phyloP scores from a whole-genome alignment of 2,113 vertebrate genomes.

The Picathartes gymnocephalus region DNA sequence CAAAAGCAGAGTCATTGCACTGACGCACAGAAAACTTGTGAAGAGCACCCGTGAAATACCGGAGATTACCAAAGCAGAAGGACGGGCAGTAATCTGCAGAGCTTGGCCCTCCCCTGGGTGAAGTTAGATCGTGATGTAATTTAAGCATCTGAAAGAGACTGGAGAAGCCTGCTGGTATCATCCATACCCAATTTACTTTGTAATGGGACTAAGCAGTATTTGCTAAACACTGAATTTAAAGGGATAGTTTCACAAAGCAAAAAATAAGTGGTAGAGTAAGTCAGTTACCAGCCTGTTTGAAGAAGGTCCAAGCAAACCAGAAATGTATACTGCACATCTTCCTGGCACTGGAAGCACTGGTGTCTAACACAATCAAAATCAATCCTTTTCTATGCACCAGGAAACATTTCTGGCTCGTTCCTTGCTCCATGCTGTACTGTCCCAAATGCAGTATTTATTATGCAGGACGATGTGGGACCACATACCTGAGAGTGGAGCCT shows the following conservation, averaged over 20 bases:
- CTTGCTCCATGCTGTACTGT: not conserved
- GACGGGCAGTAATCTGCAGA: not conserved
- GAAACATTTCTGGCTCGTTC: conserved; percentile 1
- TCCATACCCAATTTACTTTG: conserved; percentile 16
- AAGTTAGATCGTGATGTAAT: conserved; percentile 35
- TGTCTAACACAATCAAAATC: conserved; percentile 48
- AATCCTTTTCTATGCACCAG: conserved; percentile 6
- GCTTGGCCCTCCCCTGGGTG: not conserved
- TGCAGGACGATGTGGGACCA: not conserved
- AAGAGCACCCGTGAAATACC: not conserved
- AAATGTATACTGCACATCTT: not conserved
- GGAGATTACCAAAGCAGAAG: not conserved
- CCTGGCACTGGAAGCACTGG: not conserved
- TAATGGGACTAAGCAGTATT: conserved; percentile 32
- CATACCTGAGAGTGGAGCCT: not conserved
- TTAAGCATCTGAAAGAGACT: conserved; percentile 27
- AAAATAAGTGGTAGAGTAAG: conserved; percentile 18
- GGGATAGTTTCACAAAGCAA: conserved; percentile 27
- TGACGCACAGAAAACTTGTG: accelerated
- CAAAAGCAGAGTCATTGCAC: not conserved
- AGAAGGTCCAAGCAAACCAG: conserved; percentile 28
- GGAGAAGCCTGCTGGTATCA: conserved; percentile 11
- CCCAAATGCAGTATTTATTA: conserved; percentile 16
- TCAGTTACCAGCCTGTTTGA: conserved; percentile 45
- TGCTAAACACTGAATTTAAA: conserved; percentile 40